Conservation (phyloP, 2,797 vertebrate species). For the Falco berigora region DNA sequence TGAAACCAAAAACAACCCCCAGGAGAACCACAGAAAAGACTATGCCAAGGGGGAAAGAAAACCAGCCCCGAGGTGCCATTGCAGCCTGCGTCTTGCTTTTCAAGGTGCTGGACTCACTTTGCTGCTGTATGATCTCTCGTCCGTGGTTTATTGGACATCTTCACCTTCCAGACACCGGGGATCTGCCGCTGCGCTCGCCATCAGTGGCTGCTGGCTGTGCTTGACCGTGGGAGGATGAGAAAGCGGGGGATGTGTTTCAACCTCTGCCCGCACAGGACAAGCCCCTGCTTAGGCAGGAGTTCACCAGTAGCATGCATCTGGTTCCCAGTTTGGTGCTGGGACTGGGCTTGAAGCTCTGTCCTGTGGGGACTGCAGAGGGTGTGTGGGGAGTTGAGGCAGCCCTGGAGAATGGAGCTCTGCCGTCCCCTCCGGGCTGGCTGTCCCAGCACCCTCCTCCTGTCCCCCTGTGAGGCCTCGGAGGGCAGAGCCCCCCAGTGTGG, state of each 20-base stretch:
- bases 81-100: not conserved
- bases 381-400: not conserved
- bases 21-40: not conserved
- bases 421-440: not conserved
- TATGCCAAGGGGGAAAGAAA: not conserved
- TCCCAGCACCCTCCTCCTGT: not conserved
- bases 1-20: conserved; percentile 41
- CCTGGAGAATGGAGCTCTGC: accelerated
- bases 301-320: not conserved
- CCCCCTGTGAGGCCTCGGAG: not conserved
- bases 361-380: not conserved
- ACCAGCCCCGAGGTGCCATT: accelerated
- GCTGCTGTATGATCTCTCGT: not conserved
- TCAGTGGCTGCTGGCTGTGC: accelerated
- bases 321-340: not conserved
- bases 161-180: not conserved
- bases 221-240: not conserved
- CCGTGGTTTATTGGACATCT: not conserved
- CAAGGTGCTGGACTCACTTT: not conserved
- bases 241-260: not conserved
- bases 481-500: not conserved
- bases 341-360: not conserved
- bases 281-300: not conserved
- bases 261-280: not conserved
- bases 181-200: accelerated